Evolutionary conservation across 1,140 invertebrate genomes (phyloP).

Genomic region (Ostrea denselamellosa): DNA sequence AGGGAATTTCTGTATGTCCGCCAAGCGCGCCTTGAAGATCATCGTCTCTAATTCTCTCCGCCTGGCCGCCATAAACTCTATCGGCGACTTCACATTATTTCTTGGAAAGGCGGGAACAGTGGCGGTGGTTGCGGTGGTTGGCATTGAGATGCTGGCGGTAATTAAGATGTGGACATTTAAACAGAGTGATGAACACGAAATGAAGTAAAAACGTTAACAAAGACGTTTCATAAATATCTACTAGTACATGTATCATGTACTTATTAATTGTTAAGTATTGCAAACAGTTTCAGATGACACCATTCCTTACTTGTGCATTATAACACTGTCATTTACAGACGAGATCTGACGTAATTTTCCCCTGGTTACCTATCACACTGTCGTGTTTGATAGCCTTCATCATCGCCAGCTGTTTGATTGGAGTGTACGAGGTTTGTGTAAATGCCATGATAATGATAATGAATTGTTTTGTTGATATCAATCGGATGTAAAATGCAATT

Average conservation of each 20-base stretch:
- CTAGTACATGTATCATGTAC: neutral
- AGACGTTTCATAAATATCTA: neutral
- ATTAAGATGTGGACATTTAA: neutral
- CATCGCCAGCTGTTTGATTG: conserved; percentile 93
- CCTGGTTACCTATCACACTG: conserved; percentile 86
- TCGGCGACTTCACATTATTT: conserved; percentile 95
- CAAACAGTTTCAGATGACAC: neutral
- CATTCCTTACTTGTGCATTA: neutral
- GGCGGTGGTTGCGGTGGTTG: conserved; percentile 80
- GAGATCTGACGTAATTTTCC: conserved; percentile 58
- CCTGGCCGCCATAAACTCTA: conserved; percentile 93
- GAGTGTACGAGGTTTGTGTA: conserved; percentile 90
- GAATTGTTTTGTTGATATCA: too few relatives aligned
- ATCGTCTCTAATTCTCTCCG: conserved; percentile 85
- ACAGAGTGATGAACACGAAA: neutral
- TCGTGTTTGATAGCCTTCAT: conserved; percentile 93
- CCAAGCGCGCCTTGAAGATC: conserved; percentile 78
- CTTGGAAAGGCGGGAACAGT: conserved; percentile 90
- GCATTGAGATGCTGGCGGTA: conserved; percentile 81
- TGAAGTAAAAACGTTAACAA: neutral
- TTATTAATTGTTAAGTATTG: neutral
- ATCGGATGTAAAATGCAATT: too few relatives aligned
- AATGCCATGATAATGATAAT: neutral
- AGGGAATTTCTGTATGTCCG: conserved; percentile 84
- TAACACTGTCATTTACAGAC: conserved; percentile 54